Base-by-base conservation (phyloP, 2,113 vertebrate species). In the Grallaria varia region DNA sequence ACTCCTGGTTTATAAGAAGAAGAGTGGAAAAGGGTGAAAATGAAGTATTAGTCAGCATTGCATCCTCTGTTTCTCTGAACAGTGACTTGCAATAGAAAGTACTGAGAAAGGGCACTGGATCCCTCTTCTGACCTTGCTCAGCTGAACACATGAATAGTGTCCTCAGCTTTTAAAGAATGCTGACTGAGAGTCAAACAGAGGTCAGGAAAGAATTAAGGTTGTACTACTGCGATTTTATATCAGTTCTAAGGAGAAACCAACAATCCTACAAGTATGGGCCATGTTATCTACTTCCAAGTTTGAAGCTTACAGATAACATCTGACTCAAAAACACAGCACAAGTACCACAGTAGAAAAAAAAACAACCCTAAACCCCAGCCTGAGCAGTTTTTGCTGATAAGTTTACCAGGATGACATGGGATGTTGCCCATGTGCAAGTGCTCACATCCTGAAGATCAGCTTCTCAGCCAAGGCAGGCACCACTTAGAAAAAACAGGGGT, bases 371-470 rank as follows among this genome's bases (percentile, higher is more conserved):
- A 52, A 58, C 33, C 33, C 33, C 33, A 18, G 14, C 25, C 47
- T 33, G 16, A 28, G 22, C 18, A 8, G 22, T 8, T 47, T 73
- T 63, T 40, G 39, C 79, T 37, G 40, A 68, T 66, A 64, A 4
- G 23, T 35, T 72, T 69, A 22, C 53, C 42, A 19, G 59, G 56
- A 49, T 47, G 53, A 66, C 37, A 80, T 8, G 30, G 53, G 50
- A 87, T 18, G 16, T 49, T 49, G 53, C 82, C 73, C 24, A 56
- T 2, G 15, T 49, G 35, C n/a, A 59, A 56, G 33, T 35, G 14
- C 49, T 62, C 89, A 91, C 71, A 91, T 91, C 77, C 84, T 97
- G 75, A 73, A 66, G 72, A 50, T 30, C 24, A 47, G n/a, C 44
- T 75, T 68, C 66, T 62, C 55, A 66, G 74, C 16, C 55, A 58